Conservation (phyloP, 2,888 invertebrate genomes). For the Caenorhabditis sp. region DNA sequence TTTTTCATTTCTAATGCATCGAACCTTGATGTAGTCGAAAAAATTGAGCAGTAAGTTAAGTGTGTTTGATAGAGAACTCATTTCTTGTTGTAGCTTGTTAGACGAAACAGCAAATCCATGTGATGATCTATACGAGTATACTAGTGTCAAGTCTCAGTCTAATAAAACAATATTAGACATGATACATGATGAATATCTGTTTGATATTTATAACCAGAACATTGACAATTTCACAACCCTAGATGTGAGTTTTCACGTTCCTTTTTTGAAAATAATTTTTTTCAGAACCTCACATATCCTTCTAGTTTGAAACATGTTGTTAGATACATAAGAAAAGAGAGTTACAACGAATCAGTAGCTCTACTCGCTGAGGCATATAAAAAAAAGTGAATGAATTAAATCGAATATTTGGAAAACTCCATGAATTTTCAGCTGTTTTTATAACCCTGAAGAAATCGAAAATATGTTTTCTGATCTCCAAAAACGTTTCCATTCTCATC, state of each 20-base stretch:
- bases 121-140: not conserved
- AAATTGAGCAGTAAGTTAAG: not conserved
- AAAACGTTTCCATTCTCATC: not conserved
- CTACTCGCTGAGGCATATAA: not conserved
- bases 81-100: not conserved
- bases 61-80: too few species aligned
- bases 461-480: not conserved
- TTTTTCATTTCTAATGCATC: not conserved
- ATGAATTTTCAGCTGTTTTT: not conserved
- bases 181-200: not conserved
- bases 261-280: not conserved
- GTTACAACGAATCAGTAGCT: not conserved
- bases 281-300: not conserved
- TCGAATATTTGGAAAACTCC: not conserved
- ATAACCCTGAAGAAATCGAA: not conserved
- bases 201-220: not conserved
- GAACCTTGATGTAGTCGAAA: not conserved
- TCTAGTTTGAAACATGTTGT: not conserved
- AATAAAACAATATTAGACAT: not conserved
- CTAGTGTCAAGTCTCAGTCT: not conserved
- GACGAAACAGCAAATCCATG: not conserved
- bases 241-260: not conserved
- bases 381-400: not conserved
- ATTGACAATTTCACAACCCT: not conserved
- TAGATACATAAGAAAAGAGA: not conserved